phyloP scores from a whole-genome alignment of 2,888 invertebrate species.

The Phasia obesa region DNA sequence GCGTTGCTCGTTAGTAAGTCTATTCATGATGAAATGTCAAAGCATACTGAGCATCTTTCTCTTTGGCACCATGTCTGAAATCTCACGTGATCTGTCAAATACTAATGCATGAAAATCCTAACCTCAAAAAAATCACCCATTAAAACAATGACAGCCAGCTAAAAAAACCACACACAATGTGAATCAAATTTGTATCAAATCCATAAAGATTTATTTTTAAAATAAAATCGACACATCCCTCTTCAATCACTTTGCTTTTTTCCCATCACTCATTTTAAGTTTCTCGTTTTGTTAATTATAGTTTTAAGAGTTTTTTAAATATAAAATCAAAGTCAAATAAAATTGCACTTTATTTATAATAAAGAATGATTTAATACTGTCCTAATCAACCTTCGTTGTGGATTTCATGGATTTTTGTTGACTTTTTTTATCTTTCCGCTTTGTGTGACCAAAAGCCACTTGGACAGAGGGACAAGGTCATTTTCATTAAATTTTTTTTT shows the following conservation, averaged over 20 bases:
- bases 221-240: constrained; percentile 33
- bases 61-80: no score
- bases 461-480: constrained; percentile 52
- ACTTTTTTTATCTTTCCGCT: constrained; percentile 38
- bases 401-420: background rate
- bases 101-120: no score
- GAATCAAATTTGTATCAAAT: constrained; percentile 61
- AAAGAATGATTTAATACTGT: constrained; percentile 60
- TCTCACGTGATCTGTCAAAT: no score
- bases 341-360: constrained; percentile 44
- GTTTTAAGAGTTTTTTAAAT: background rate
- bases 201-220: constrained; percentile 61
- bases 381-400: constrained; percentile 44
- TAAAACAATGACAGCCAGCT: no score
- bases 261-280: constrained; percentile 1
- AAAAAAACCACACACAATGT: constrained; percentile 57
- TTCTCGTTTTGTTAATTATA: constrained; percentile 8
- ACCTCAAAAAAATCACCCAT: no score
- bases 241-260: constrained; percentile 15
- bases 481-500: constrained; percentile 17
- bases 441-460: background rate
- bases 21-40: no score
- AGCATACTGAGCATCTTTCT: no score
- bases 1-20: no score
- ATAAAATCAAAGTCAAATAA: constrained; percentile 5